Evolutionary conservation across 2,888 invertebrate genomes (phyloP), one percentile per base, ranked within the genome.

Genomic region (Drosophila emarginata): DNA sequence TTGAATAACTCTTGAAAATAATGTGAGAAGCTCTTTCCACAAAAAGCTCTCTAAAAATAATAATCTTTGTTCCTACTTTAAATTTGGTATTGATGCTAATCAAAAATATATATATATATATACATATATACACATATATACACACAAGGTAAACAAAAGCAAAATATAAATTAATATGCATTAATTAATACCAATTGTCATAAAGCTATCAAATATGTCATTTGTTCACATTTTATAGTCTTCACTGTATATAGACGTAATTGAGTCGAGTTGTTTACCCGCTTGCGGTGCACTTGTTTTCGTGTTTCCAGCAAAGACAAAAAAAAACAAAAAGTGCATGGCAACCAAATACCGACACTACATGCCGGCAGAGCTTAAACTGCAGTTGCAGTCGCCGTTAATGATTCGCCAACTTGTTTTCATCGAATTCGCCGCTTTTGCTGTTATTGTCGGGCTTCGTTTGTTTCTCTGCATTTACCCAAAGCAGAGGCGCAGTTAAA

Each of bases 401-500:
- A 50, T 59, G 51, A 50, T 52, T 39, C 64, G 61, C 52, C 73
- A 67, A 80, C 79, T 78, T 82, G 84, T 82, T 82, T 80, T 77
- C 76, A 77, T 86, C 78, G 40, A 77, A 65, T 69, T 74, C 57
- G 63, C 68, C 61, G 60, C 32, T 32, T 45, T 52, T 50, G 28
- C 23, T 39, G 65, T 15, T 61, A 54, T 68, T 76, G 68, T 59
- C 57, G 76, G 62, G 59, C 60, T 72, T 64, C 61, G 14, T 45
- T 37, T 28, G 36, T 53, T 12, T 28, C 28, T 28, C 7, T 9
- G 32, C 32, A 32, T 28, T 28, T 28, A 28, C 4, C 9, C 32
- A 32, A 1, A 11, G 45, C 82, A 85, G 77, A 53, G 70, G 68
- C 78, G 77, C 67, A 52, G 58, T 4, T 7, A 0, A 51, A 28